Conservation (phyloP, 2,888 invertebrate genomes). For the Bruchidius siliquastri region DNA sequence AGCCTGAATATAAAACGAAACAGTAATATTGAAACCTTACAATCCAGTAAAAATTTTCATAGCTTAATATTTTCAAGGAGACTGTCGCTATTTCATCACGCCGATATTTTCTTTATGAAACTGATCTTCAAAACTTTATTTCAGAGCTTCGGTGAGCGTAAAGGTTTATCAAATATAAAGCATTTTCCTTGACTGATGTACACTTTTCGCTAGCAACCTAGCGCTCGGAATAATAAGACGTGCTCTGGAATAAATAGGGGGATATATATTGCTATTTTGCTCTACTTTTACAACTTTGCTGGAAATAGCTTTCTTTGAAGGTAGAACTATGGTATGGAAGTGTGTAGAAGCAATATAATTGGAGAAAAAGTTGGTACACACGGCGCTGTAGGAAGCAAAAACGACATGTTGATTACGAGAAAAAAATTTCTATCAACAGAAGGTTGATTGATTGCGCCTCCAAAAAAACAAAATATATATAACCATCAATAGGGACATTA, state of each 20-base stretch:
- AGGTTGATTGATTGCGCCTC: too few species aligned
- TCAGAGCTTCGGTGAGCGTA: not conserved
- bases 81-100: not conserved
- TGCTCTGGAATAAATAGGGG: not conserved
- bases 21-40: not conserved
- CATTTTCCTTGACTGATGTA: not conserved
- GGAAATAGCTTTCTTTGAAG: not conserved
- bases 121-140: not conserved
- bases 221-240: not conserved
- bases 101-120: not conserved
- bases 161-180: not conserved
- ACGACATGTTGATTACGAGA: too few species aligned
- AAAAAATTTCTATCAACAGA: too few species aligned
- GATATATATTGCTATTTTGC: not conserved
- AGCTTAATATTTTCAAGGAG: not conserved
- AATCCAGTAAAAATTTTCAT: not conserved
- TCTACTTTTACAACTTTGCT: not conserved
- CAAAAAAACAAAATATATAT: too few species aligned
- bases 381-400: too few species aligned
- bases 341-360: too few species aligned
- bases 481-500: too few species aligned
- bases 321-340: not conserved
- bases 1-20: not conserved
- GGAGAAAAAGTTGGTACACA: too few species aligned
- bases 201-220: not conserved